phyloP scores from a whole-genome alignment of 2,797 vertebrate genomes.

The Hylomyscus alleni region DNA sequence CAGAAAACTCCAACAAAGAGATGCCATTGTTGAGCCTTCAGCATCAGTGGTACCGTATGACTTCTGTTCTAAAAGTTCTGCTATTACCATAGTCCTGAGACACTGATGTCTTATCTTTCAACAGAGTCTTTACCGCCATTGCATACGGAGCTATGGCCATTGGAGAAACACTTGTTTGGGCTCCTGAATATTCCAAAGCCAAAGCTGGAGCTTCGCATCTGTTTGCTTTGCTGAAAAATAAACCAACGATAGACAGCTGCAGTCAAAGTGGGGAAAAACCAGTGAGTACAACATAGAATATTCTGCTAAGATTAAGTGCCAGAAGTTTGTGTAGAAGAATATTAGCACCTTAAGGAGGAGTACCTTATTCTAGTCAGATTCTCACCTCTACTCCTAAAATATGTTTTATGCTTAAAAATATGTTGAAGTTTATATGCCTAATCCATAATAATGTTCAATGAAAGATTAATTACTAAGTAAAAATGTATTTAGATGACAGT shows the following conservation, averaged over 20 bases:
- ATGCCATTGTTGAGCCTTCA: background rate
- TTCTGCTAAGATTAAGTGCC: background rate
- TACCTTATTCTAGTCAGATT: background rate
- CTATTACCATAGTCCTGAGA: conserved; percentile 19
- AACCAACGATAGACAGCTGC: conserved; percentile 81
- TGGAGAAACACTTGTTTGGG: conserved; percentile 83
- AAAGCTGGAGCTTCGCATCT: conserved; percentile 82
- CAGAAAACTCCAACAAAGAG: conserved; percentile 2
- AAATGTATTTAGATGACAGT: conserved; percentile 48
- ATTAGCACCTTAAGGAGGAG: background rate
- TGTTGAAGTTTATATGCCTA: background rate
- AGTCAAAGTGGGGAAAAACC: conserved; percentile 79
- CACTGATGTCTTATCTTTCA: conserved; percentile 64
- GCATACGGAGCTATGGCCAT: conserved; percentile 82
- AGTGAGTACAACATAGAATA: conserved; percentile 75
- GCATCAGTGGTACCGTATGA: background rate
- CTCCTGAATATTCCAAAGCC: conserved; percentile 85
- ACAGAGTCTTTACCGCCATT: conserved; percentile 84
- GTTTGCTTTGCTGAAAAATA: conserved; percentile 84
- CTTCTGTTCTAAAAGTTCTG: background rate
- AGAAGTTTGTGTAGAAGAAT: conserved; percentile 34
- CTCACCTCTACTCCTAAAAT: conserved; percentile 31
- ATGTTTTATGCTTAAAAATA: background rate
- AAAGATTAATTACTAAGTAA: conserved; percentile 8
- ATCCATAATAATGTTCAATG: conserved; percentile 43